Conservation (phyloP, 2,797 vertebrate species). For the Danio jaintianensis region DNA sequence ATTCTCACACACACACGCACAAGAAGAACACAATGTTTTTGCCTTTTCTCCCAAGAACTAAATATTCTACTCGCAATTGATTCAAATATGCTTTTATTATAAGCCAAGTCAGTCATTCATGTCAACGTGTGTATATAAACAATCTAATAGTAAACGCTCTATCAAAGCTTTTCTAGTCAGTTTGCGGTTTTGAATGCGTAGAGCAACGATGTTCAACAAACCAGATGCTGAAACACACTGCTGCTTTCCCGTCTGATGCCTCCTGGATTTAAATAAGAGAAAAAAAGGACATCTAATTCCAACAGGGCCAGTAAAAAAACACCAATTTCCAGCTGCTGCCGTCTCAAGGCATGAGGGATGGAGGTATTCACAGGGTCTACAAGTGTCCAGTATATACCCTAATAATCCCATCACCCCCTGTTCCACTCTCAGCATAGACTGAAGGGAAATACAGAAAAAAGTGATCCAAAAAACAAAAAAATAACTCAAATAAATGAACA, state of each 20-base stretch:
- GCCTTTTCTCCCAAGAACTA: conserved; percentile 10
- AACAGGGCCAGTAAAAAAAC: conserved; percentile 65
- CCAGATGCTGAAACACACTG: conserved; percentile 71
- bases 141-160: conserved; percentile 20
- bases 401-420: conserved; percentile 50
- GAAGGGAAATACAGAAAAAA: conserved; percentile 28
- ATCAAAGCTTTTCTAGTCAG: neutral
- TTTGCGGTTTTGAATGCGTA: conserved; percentile 29
- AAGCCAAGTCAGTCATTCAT: conserved; percentile 36
- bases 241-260: conserved; percentile 67
- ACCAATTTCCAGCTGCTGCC: conserved; percentile 65
- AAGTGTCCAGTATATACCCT: conserved; percentile 54
- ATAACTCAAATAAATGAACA: conserved; percentile 33
- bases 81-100: conserved; percentile 36
- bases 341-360: conserved; percentile 48
- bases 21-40: conserved; percentile 13
- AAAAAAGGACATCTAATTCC: conserved; percentile 31
- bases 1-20: conserved; percentile 13
- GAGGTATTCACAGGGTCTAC: conserved; percentile 40
- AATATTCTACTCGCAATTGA: conserved; percentile 14
- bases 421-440: conserved; percentile 50
- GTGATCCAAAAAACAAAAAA: conserved; percentile 59
- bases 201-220: conserved; percentile 69
- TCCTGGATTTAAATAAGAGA: conserved; percentile 44
- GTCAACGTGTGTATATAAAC: conserved; percentile 39